Percentiles rank a stretch among this genome's conserved stretches.
Evolutionary conservation across 1,140 invertebrate genomes (phyloP).

Genomic region (Trichonephila clavata): DNA sequence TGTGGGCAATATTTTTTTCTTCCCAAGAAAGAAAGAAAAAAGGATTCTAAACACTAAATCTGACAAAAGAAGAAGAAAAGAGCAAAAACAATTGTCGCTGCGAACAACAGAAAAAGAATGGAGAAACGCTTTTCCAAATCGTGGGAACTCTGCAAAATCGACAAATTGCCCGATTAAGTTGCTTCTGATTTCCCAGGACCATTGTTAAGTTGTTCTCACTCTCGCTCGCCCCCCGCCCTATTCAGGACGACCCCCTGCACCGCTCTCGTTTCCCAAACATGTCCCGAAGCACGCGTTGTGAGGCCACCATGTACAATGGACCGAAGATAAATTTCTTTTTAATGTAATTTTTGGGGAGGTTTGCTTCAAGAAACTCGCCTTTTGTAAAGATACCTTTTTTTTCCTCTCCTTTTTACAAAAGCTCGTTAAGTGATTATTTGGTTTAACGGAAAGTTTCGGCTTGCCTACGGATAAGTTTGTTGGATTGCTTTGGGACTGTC

Average conservation of each 20-base stretch:
- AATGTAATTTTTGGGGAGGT: slow-evolving; percentile 42
- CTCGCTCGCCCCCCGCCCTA: not conserved
- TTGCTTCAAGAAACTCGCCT: not conserved
- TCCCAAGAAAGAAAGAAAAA: not conserved
- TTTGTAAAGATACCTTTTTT: not conserved
- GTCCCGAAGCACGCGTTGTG: not conserved
- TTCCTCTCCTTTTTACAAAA: too few species aligned
- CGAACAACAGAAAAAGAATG: slow-evolving; percentile 16
- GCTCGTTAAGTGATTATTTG: not conserved
- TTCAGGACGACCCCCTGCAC: slow-evolving; percentile 4
- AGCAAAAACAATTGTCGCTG: slow-evolving; percentile 23
- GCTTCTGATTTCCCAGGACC: slow-evolving; percentile 73
- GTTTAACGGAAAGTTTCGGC: not conserved
- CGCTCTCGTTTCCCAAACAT: not conserved
- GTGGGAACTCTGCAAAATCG: slow-evolving; percentile 29
- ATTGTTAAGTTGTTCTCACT: slow-evolving; percentile 62
- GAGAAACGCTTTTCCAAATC: slow-evolving; percentile 16
- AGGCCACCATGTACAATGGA: not conserved
- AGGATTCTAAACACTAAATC: not conserved
- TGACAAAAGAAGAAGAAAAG: not conserved
- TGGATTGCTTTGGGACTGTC: too few species aligned
- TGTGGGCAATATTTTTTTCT: not conserved
- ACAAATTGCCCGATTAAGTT: slow-evolving; percentile 74
- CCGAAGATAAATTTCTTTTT: slow-evolving; percentile 52
- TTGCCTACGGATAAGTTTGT: not conserved